These are phyloP conservation scores for Loxodonta africana DNA, from an alignment of 2,113 vertebrate species.

Conservation along the genomic window DNA sequence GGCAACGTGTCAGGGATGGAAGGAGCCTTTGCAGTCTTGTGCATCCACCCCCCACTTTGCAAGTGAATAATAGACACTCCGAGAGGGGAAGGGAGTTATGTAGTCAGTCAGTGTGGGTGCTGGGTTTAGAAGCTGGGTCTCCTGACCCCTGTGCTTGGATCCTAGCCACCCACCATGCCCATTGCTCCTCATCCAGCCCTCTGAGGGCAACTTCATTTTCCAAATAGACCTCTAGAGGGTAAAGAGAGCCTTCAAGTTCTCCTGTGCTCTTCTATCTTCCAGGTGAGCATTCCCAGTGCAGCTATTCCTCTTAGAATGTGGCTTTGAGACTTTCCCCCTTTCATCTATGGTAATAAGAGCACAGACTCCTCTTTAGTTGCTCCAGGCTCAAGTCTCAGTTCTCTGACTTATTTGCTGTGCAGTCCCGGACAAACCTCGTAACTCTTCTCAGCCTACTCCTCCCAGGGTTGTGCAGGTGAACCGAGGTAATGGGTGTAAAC, in stretches of 20 bases:
- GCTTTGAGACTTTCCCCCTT: background rate
- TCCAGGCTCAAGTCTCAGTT: background rate
- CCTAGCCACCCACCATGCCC: rapidly evolving
- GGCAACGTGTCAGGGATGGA: background rate
- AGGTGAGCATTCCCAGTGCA: background rate
- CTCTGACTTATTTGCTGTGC: background rate
- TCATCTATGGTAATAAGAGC: background rate
- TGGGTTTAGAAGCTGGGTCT: background rate
- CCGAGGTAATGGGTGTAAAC: background rate
- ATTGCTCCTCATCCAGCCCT: background rate
- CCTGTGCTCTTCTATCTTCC: background rate
- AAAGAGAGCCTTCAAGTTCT: background rate
- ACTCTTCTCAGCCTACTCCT: background rate
- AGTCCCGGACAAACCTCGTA: background rate
- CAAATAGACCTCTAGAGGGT: background rate
- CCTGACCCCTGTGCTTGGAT: background rate
- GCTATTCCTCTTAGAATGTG: background rate
- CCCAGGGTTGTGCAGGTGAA: background rate
- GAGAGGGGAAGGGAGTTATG: background rate
- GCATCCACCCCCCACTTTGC: background rate
- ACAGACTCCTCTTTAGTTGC: background rate
- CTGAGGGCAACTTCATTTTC: background rate
- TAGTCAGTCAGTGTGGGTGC: background rate
- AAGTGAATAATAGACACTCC: background rate
- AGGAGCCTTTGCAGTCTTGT: background rate